Evolutionary conservation across 1,140 invertebrate genomes (phyloP).

Genomic region (Steinernema feltiae): DNA sequence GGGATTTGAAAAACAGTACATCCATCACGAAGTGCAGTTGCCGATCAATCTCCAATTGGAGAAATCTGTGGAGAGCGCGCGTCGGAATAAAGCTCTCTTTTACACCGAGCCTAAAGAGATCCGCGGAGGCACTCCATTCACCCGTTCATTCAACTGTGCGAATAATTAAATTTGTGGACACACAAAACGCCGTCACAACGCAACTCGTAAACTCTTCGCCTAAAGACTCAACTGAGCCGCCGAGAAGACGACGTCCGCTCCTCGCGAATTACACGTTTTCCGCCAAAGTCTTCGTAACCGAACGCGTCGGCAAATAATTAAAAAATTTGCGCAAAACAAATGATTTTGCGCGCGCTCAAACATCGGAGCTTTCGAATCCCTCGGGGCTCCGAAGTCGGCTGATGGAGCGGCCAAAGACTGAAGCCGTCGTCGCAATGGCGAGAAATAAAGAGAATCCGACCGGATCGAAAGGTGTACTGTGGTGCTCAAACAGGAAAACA

Average conservation of each 20-base stretch:
- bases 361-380: not conserved
- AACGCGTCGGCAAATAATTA: not conserved
- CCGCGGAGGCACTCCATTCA: not conserved
- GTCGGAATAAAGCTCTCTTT: not conserved
- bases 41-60: too few species aligned
- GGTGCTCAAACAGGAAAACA: too few species aligned
- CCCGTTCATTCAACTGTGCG: constrained; percentile 11
- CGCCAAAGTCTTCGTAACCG: not conserved
- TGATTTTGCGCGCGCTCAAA: constrained; percentile 7
- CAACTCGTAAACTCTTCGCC: not conserved
- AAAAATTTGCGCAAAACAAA: constrained; percentile 13
- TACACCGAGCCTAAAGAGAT: not conserved
- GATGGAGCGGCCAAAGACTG: not conserved
- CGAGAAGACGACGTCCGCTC: not conserved
- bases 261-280: not conserved
- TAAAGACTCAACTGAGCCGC: not conserved
- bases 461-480: too few species aligned
- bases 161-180: constrained; percentile 14
- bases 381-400: not conserved
- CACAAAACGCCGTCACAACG: constrained; percentile 3
- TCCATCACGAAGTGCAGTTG: too few species aligned
- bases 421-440: too few species aligned
- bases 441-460: too few species aligned
- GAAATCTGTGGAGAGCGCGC: too few species aligned
- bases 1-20: too few species aligned